Evolutionary conservation across 2,797 vertebrate genomes (phyloP).

Genomic region (Myotis findleyi): DNA sequence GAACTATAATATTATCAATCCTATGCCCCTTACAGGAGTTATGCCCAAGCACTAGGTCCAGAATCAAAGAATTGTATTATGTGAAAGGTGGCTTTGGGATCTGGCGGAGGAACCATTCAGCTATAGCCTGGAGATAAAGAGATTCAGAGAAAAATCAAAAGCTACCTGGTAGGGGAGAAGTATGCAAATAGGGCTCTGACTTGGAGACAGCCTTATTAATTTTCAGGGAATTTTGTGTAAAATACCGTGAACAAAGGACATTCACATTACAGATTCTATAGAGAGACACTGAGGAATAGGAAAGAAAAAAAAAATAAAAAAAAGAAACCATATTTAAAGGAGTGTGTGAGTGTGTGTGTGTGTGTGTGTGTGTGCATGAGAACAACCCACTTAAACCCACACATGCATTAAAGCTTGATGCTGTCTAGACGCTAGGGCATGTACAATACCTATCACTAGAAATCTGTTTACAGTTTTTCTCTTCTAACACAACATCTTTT

Average conservation of each 20-base stretch:
- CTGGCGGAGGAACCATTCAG: constrained; percentile 46
- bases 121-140: constrained; percentile 56
- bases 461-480: constrained; percentile 64
- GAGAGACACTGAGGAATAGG: constrained; percentile 39
- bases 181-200: constrained; percentile 63
- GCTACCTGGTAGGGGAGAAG: constrained; percentile 22
- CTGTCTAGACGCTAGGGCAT: constrained; percentile 24
- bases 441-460: constrained; percentile 55
- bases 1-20: constrained; percentile 26
- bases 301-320: neutral
- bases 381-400: neutral
- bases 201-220: constrained; percentile 71
- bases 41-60: neutral
- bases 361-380: too few species aligned
- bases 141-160: constrained; percentile 63
- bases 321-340: neutral
- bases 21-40: neutral
- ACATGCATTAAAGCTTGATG: constrained; percentile 31
- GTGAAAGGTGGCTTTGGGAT: constrained; percentile 55
- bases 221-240: constrained; percentile 68
- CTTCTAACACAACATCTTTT: constrained; percentile 70
- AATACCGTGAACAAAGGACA: constrained; percentile 71
- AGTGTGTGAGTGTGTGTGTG: too few species aligned
- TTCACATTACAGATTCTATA: constrained; percentile 67
- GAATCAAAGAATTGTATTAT: neutral